A percentile compares a stretch with the other conserved stretches of the same genome.
Evolutionary conservation across 23 tunicate species (phyloP).

Genomic region (Diplosoma virens): DNA sequence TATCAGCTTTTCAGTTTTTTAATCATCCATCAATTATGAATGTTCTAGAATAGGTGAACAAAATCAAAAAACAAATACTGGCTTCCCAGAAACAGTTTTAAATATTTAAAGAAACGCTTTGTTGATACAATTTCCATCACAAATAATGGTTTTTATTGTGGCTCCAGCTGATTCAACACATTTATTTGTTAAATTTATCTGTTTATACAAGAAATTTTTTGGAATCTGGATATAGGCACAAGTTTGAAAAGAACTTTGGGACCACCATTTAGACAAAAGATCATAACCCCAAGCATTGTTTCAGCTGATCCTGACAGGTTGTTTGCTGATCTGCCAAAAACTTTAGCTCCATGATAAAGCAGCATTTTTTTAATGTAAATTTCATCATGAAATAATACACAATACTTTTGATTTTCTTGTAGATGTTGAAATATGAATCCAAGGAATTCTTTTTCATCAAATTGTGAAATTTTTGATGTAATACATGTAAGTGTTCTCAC

Average conservation of each 20-base stretch:
- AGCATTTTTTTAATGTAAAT: constrained; percentile 22
- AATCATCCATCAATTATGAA: neutral
- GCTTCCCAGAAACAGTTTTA: constrained; percentile 3
- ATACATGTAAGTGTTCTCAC: constrained; percentile 2
- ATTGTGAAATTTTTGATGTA: constrained; percentile 13
- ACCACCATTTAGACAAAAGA: neutral
- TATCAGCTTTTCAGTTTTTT: neutral
- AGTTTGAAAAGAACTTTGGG: neutral
- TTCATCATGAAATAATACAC: constrained; percentile 18
- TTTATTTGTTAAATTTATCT: neutral
- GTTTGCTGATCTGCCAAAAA: constrained; percentile 1
- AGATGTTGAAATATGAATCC: neutral
- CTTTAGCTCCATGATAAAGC: constrained; percentile 10
- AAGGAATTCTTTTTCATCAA: neutral
- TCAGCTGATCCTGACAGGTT: constrained; percentile 4
- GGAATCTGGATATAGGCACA: neutral
- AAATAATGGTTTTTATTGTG: constrained; percentile 1
- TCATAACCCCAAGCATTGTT: constrained; percentile 16
- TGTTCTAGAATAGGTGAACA: constrained; percentile 16
- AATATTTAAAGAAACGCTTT: constrained; percentile 2
- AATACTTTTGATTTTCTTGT: neutral
- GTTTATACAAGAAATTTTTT: neutral
- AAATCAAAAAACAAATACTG: constrained; percentile 15
- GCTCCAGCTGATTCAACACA: neutral
- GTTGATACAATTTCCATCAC: constrained; percentile 18